Evolutionary conservation across 2,888 invertebrate genomes (phyloP), one percentile per base, ranked within the genome.

Genomic region (Oligia fasciuncula): DNA sequence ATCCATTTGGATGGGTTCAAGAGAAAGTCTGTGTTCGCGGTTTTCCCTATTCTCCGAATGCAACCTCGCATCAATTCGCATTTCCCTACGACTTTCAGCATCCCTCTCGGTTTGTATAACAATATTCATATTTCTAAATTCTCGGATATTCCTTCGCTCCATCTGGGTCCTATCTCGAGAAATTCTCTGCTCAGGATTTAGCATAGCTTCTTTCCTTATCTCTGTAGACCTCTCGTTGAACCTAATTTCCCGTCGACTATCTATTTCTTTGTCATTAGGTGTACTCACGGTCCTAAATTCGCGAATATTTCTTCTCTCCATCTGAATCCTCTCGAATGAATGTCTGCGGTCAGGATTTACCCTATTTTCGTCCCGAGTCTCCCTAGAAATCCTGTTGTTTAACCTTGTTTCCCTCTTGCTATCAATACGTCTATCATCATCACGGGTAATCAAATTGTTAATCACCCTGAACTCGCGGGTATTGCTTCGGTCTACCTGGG

Each of bases 201-300:
- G n/a, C 43, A 72, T 81, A 73, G 29, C 23, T 60, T 81, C 63
- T 17, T 62, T 49, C 14, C 29, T 67, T 63, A 43, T 40, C 0
- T 72, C 74, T 29, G 43, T 54, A 46, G 72, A 49, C 13, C 65
- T 29, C 35, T 62, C 79, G 54, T 62, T 69, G 29, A 70, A n/a
- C 11, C 54, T 51, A 6, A 73, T 63, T 77, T 80, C 76, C 40
- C 17, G 71, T 49, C 35, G 74, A 35, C 9, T 72, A 29, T 80
- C 68, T 4, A 69, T 57, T 51, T 66, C 62, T 46, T 67, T 69
- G 13, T 73, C 51, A 35, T n/a, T 51, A n/a, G 63, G 74, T 6
- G 17, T 70, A 63, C 73, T 84, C 19, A 79, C 63, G 8, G 62
- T 54, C 74, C 77, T 77, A 35, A 72, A 69, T 49, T 82, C 82